Conservation (phyloP, 2,888 invertebrate species). For the Zygaena filipendulae region DNA sequence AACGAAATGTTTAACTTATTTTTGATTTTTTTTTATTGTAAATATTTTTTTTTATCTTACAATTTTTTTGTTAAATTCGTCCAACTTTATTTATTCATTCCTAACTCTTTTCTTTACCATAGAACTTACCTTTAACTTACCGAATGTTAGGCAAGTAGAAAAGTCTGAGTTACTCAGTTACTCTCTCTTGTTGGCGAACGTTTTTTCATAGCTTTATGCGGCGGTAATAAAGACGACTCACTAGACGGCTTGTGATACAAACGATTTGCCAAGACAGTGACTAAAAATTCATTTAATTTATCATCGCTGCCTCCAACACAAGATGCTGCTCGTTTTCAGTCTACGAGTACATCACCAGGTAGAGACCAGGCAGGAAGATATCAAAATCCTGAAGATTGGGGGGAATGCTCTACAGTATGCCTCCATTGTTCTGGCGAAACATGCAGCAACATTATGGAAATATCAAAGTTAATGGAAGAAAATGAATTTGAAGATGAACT, state of each 20-base stretch:
- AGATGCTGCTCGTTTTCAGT: conserved; percentile 1
- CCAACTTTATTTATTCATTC: no score
- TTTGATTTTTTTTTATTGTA: no score
- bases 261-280: conserved; percentile 11
- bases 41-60: no score
- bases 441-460: background rate
- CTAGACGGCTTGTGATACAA: conserved; percentile 9
- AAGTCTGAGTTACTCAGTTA: no score
- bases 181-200: no score
- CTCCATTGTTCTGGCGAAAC: background rate
- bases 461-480: conserved; percentile 8
- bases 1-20: conserved; percentile 15
- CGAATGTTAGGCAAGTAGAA: no score
- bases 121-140: no score
- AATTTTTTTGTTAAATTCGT: no score
- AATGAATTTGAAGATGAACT: conserved; percentile 11
- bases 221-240: conserved; percentile 9
- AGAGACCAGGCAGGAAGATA: no score
- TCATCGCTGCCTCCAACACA: conserved; percentile 8
- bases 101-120: no score
- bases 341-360: no score
- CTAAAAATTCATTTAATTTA: conserved; percentile 7
- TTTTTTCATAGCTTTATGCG: conserved; percentile 1
- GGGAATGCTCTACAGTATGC: background rate
- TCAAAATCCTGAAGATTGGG: no score